Base-by-base conservation (phyloP, 2,888 invertebrate genomes). In the Nemotelus pantherinus region DNA sequence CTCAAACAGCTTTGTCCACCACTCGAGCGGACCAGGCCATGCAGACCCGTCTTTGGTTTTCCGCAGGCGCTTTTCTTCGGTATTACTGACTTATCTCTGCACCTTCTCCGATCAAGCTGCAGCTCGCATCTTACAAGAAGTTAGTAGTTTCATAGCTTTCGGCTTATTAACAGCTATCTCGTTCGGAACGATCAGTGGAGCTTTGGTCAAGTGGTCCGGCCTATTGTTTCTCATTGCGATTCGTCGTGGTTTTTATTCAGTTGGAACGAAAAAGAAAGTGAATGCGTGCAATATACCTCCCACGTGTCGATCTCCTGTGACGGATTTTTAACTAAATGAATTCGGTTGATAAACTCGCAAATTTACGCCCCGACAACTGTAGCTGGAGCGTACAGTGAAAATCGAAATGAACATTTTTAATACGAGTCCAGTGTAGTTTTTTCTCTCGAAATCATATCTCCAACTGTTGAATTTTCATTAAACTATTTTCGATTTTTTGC, bases 91-190 rank as follows among this genome's bases (percentile, higher is more conserved):
- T 60, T 39, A 44, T n/a, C 39, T 57, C 63, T 63, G 63, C 70
- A 74, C 74, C 74, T 45, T 60, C 70, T 63, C 45, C 72, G 53
- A 72, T 41, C 60, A 74, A 60, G 63, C 41, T 74, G 63, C 55
- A 44, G 63, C 41, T 45, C 45, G 44, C 45, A 57, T 58, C 47
- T n/a, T 72, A 58, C 74, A 74, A 74, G 74, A 74, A 60, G 63
- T 74, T 63, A 74, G 74, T 74, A 60, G 74, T 74, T 60, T 60
- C 25, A 50, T 74, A 60, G 74, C 74, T 60, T 74, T 74, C 74
- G 74, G 60, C 74, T 74, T 74, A 74, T 74, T 74, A 74, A 74
- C 74, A 74, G 63, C 74, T 74, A 9, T 60, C 53, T 48, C 63
- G 63, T 60, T 57, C 9, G 44, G 7, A 9, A 41, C 41, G 48